These are phyloP conservation scores for Tiliqua scincoides DNA, from an alignment of 2,113 vertebrate genomes.

Conservation along the genomic window DNA sequence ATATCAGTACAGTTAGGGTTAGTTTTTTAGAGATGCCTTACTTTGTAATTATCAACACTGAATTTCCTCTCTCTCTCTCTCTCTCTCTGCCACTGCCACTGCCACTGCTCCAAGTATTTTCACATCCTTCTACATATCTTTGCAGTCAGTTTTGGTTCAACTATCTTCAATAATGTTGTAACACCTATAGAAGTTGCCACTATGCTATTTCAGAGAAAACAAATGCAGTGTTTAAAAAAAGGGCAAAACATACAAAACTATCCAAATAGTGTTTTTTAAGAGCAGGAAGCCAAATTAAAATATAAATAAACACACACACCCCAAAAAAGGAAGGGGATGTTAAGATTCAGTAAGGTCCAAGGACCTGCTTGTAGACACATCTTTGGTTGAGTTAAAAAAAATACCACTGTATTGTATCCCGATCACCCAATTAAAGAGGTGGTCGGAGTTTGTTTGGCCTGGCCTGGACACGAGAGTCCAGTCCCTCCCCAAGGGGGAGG, in stretches of 20 bases:
- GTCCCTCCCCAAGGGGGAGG: no score
- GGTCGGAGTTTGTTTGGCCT: no score
- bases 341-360: no score
- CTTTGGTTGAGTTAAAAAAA: not conserved
- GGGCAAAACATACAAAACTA: not conserved
- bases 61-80: not conserved
- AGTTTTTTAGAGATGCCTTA: not conserved
- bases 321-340: not conserved
- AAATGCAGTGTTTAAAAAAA: not conserved
- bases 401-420: not conserved
- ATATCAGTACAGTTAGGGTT: not conserved
- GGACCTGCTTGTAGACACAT: not conserved
- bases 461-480: no score
- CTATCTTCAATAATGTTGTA: not conserved
- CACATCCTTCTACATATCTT: not conserved
- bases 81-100: no score
- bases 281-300: no score
- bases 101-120: not conserved
- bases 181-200: not conserved
- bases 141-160: not conserved
- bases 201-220: not conserved
- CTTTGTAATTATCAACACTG: not conserved
- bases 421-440: no score
- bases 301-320: no score
- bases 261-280: no score